Base-by-base conservation (phyloP, 1,140 invertebrate species). In the Arctopsyche grandis region DNA sequence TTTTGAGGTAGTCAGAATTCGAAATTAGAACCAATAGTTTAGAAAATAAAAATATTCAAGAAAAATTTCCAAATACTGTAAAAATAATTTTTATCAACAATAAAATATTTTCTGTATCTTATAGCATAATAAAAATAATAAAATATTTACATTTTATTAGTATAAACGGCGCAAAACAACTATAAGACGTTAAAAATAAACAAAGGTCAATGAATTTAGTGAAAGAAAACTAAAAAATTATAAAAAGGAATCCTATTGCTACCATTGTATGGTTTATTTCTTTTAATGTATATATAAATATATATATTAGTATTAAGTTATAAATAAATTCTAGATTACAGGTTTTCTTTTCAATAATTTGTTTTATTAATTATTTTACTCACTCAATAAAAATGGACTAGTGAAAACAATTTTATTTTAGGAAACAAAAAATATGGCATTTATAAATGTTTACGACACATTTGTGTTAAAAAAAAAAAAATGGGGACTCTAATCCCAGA, bases 401-500 rank as follows among this genome's bases (percentile, higher is more conserved):
- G 80, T 81, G 78, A 81, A 76, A 80, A 78, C 29, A 76, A 46
- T 38, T 46, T 43, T 75, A 43, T 46, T 75, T n/a, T 26, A 81
- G 56, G 70, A 74, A 60, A 71, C 26, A 29, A 74, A 81, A 78
- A 74, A 75, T 75, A 44, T 69, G 71, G 70, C 66, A 52, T 4
- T 63, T 38, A 48, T 63, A 43, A 63, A 29, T 14, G 9, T 12
- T 26, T 26, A 26, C 9, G 48, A 52, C 52, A 66, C 24, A 38
- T 24, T 56, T 43, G 70, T 38, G 73, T 70, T 69, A 46, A 52
- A 7, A 69, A 38, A 38, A n/a, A n/a, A n/a, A 58, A 73, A 63
- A 69, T 16, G 24, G 78, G 81, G 81, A 81, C 80, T 73, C 80
- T 82, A 78, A 66, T 79, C 81, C 81, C 78, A 63, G 81, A 82